Base-by-base conservation (phyloP, 2,888 invertebrate genomes). In the Himalopsyche anomala region DNA sequence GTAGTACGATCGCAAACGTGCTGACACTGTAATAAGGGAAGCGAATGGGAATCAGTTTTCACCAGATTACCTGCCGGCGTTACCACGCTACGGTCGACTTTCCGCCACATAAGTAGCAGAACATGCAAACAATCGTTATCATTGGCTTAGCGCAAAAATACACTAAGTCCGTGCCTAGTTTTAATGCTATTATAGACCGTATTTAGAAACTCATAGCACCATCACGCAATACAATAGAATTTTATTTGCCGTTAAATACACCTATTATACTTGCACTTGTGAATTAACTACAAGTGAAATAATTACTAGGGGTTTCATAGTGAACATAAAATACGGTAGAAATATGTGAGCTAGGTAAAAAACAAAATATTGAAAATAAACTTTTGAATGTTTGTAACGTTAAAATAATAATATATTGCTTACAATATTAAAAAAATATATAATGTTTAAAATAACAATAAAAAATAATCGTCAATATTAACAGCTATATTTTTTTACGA, bases 21-120 rank as follows among this genome's bases (percentile, higher is more conserved):
- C 86, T 86, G 86, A 86, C 86, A 55, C 28, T 54, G 84, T 82
- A 86, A 84, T 86, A 86, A 86, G 79, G 38, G 81, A 28, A 28
- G 62, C 28, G 28, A 62, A 62, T 62, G 19, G 19, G 62, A 62
- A 19, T 19, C 62, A 62, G 62, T 62, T 62, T 62, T 62, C 62
- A 28, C 62, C 62, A 62, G 62, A 62, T 19, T 62, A 62, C 62
- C 62, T 62, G 62, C 62, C 19, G 19, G 19, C 62, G 28, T 28
- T 62, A 11, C 62, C 15, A 28, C 56, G 62, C 62, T 28, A n/a
- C 62, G 62, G 62, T 62, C 19, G 62, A 62, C n/a, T 62, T 28
- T 62, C 62, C 19, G 9, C 62, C 62, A 28, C 62, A 62, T 11
- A 28, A 62, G 62, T 62, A n/a, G 19, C 62, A 28, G 19, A 62